These are phyloP conservation scores for Lagocephalus sceleratus DNA, from an alignment of 2,797 vertebrate species.

Conservation along the genomic window DNA sequence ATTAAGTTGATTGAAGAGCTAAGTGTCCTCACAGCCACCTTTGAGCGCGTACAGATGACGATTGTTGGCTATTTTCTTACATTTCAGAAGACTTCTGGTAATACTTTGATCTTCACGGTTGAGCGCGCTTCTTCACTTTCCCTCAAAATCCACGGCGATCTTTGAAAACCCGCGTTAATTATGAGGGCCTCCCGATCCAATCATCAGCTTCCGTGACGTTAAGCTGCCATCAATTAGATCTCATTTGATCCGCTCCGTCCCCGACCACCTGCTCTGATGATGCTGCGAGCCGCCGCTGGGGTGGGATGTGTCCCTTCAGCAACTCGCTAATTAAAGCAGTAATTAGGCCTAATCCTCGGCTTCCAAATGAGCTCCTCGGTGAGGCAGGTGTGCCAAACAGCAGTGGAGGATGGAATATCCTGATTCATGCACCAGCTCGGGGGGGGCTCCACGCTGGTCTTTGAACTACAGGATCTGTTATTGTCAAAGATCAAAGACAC, in stretches of 20 bases:
- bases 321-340: slow-evolving; percentile 66
- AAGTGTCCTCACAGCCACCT: too few species aligned
- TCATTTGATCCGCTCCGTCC: slow-evolving; percentile 65
- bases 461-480: too few species aligned
- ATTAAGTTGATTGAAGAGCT: too few species aligned
- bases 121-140: slow-evolving; percentile 18
- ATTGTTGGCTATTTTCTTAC: too few species aligned
- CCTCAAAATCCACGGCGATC: slow-evolving; percentile 29
- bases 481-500: too few species aligned
- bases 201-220: slow-evolving; percentile 67
- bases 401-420: slow-evolving; percentile 23
- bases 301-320: slow-evolving; percentile 56
- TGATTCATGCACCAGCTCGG: slow-evolving; percentile 17
- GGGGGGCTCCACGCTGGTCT: too few species aligned
- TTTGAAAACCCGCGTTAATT: slow-evolving; percentile 46
- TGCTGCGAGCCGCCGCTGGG: slow-evolving; percentile 40
- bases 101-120: not conserved
- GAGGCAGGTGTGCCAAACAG: slow-evolving; percentile 65
- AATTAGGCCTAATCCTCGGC: slow-evolving; percentile 72
- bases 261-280: slow-evolving; percentile 53
- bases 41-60: too few species aligned
- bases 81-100: not conserved
- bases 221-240: slow-evolving; percentile 73
- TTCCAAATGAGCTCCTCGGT: slow-evolving; percentile 67
- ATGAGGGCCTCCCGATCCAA: slow-evolving; percentile 48